Evolutionary conservation across 2,888 invertebrate genomes (phyloP).

Genomic region (Ceratothoa steindachneri): DNA sequence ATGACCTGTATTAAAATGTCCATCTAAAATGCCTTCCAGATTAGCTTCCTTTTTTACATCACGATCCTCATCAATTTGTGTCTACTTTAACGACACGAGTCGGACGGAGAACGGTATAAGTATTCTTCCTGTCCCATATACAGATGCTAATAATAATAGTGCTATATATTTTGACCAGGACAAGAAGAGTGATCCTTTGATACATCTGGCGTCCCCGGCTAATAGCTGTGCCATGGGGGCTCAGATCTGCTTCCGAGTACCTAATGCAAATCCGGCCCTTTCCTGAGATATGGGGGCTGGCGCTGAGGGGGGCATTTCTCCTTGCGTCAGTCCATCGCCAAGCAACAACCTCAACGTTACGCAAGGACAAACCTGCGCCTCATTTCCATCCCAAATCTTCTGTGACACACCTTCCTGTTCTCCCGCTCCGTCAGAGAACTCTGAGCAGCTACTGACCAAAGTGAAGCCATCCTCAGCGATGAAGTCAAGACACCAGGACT

Average conservation of each 20-base stretch:
- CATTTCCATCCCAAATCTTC: neutral
- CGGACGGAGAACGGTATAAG: too few species aligned
- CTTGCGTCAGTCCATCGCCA: conserved; percentile 36
- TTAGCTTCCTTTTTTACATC: too few species aligned
- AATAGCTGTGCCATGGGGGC: conserved; percentile 45
- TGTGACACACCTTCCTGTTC: neutral
- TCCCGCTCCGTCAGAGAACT: neutral
- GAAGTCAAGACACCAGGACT: neutral
- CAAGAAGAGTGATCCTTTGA: conserved; percentile 28
- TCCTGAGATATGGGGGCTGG: neutral
- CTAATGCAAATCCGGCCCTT: conserved; percentile 16
- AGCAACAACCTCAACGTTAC: conserved; percentile 4
- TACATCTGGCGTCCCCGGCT: conserved; percentile 41
- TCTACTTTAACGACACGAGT: too few species aligned
- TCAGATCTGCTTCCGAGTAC: conserved; percentile 43
- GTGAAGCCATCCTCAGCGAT: neutral
- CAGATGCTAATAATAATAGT: too few species aligned
- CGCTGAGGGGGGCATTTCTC: conserved; percentile 1
- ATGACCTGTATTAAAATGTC: too few species aligned
- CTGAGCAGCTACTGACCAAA: neutral
- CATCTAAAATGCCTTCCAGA: too few species aligned
- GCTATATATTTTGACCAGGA: neutral
- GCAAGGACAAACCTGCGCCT: neutral
- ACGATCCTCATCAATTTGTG: too few species aligned
- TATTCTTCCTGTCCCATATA: too few species aligned